These are phyloP conservation scores for Scelioninae gen. 2 DNA, from an alignment of 2,888 invertebrate genomes.

Conservation along the genomic window DNA sequence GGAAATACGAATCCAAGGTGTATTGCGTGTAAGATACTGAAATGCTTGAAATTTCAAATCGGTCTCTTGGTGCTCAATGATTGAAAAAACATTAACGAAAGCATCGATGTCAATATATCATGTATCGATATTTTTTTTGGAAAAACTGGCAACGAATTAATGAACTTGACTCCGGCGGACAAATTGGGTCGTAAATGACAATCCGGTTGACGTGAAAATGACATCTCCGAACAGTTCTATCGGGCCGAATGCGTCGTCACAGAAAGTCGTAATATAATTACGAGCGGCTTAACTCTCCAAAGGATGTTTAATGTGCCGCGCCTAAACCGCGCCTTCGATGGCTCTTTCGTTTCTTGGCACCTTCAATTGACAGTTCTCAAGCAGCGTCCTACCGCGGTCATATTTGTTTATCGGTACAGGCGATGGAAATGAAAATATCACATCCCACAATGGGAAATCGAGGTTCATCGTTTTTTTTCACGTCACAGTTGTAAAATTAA, in stretches of 20 bases:
- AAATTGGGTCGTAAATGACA: constrained; percentile 47
- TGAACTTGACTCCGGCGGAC: constrained; percentile 15
- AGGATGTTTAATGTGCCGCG: constrained; percentile 75
- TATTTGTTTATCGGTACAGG: constrained; percentile 60
- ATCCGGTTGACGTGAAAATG: constrained; percentile 24
- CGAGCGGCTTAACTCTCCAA: constrained; percentile 66
- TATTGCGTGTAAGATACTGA: too few relatives aligned
- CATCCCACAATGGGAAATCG: constrained; percentile 8
- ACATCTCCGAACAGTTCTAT: constrained; percentile 44
- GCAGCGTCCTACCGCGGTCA: constrained; percentile 61
- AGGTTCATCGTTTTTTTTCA: constrained; percentile 3
- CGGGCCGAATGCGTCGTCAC: constrained; percentile 53
- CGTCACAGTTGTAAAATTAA: too few relatives aligned
- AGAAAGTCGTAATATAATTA: constrained; percentile 64
- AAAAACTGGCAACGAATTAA: not conserved
- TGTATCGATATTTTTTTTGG: not conserved
- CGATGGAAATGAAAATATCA: constrained; percentile 32
- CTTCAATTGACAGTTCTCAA: constrained; percentile 74
- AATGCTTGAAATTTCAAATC: too few relatives aligned
- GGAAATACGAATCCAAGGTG: too few relatives aligned
- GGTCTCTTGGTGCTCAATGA: too few relatives aligned
- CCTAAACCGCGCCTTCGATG: constrained; percentile 68
- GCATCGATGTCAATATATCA: too few relatives aligned
- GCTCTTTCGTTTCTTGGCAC: constrained; percentile 68
- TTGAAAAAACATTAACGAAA: too few relatives aligned